Percentiles rank a stretch among this genome's conserved stretches.
These are phyloP conservation scores for Drosophila gunungcola DNA, from an alignment of 1,140 invertebrate genomes.

Conservation along the genomic window DNA sequence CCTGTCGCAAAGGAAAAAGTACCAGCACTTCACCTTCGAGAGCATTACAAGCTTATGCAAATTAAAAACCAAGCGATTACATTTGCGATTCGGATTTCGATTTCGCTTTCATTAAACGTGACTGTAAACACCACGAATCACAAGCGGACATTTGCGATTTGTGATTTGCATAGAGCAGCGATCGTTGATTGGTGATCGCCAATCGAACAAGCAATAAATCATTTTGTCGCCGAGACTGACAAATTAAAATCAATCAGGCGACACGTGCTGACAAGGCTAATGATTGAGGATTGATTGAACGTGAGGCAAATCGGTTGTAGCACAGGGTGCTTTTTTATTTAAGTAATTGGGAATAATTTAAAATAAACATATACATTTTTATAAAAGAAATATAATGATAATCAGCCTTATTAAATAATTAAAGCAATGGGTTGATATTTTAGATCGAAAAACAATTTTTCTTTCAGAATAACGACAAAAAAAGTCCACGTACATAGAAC, in stretches of 20 bases:
- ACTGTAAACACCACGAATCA: slow-evolving; percentile 32
- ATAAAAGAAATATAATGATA: too few relatives aligned
- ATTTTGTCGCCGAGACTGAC: slow-evolving; percentile 73
- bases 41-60: slow-evolving; percentile 66
- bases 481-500: too few relatives aligned
- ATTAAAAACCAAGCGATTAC: slow-evolving; percentile 59
- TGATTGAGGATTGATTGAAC: slow-evolving; percentile 49
- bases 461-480: too few relatives aligned
- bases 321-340: neutral
- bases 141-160: slow-evolving; percentile 20
- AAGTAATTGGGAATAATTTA: too few relatives aligned
- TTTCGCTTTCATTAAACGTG: slow-evolving; percentile 78
- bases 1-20: slow-evolving; percentile 49
- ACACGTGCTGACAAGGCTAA: slow-evolving; percentile 54
- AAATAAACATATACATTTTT: too few relatives aligned
- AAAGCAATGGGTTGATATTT: too few relatives aligned
- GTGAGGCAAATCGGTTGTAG: slow-evolving; percentile 12
- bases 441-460: too few relatives aligned
- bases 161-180: slow-evolving; percentile 71
- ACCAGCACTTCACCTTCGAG: slow-evolving; percentile 25
- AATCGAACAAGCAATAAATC: slow-evolving; percentile 70
- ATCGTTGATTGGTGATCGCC: slow-evolving; percentile 57
- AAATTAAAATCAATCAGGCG: slow-evolving; percentile 75
- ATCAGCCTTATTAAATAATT: too few relatives aligned
- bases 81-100: slow-evolving; percentile 58